phyloP scores from a whole-genome alignment of 2,888 invertebrate species.

The Calephelis perditalis region DNA sequence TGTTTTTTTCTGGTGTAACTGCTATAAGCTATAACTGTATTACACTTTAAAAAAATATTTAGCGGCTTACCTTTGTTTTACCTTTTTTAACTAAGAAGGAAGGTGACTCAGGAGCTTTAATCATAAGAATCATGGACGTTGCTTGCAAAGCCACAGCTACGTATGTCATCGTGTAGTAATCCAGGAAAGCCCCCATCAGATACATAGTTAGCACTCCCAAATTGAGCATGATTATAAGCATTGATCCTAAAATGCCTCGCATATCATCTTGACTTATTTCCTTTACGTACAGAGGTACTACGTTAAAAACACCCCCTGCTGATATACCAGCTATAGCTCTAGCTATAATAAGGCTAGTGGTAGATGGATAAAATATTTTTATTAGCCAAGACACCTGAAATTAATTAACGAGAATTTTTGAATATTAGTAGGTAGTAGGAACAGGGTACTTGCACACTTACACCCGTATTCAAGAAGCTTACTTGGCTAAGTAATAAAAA shows the following conservation, averaged over 20 bases:
- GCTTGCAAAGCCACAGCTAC: slow-evolving; percentile 9
- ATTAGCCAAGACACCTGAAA: slow-evolving; percentile 18
- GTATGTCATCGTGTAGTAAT: slow-evolving; percentile 14
- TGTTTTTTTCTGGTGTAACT: too few relatives aligned
- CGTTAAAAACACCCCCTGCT: slow-evolving; percentile 18
- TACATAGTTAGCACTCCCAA: slow-evolving; percentile 22
- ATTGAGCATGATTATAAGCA: slow-evolving; percentile 7
- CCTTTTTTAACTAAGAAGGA: slow-evolving; percentile 17
- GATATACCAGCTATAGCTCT: slow-evolving; percentile 10
- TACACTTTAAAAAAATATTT: background rate
- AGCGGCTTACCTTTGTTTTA: slow-evolving; percentile 15
- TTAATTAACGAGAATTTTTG: too few relatives aligned
- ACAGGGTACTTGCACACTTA: too few relatives aligned
- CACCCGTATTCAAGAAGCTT: too few relatives aligned
- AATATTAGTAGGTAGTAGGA: too few relatives aligned
- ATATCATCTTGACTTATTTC: slow-evolving; percentile 20
- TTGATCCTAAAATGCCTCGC: slow-evolving; percentile 18
- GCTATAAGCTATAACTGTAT: background rate
- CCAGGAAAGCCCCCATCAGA: slow-evolving; percentile 19
- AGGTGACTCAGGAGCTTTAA: slow-evolving; percentile 15
- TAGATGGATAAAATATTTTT: slow-evolving; percentile 15
- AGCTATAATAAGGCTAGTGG: background rate
- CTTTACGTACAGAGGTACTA: background rate
- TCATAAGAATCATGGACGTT: slow-evolving; percentile 7
- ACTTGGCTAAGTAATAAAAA: too few relatives aligned